Conservation (phyloP, 2,888 invertebrate species). For the Cordylochernes scorpioides region DNA sequence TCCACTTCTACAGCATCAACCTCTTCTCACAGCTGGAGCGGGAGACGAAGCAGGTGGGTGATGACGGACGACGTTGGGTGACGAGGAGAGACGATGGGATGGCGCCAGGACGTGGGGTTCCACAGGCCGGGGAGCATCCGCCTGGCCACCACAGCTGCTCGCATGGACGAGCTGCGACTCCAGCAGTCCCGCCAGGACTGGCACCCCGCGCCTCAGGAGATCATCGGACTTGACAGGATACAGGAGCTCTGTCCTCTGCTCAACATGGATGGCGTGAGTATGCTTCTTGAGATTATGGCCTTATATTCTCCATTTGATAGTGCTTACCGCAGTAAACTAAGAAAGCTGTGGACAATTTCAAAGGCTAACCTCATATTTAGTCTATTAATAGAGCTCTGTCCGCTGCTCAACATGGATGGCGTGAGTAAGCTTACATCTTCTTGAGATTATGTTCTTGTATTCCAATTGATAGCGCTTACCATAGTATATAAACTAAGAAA, state of each 20-base stretch:
- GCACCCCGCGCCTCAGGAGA: constrained; percentile 18
- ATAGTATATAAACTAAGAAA: too few relatives aligned
- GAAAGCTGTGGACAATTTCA: too few relatives aligned
- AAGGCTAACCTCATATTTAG: too few relatives aligned
- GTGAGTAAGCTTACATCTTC: too few relatives aligned
- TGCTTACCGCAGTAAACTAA: too few relatives aligned
- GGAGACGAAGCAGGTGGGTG: constrained; percentile 22
- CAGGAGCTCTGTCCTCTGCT: constrained; percentile 20
- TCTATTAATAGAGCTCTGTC: too few relatives aligned
- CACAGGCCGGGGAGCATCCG: constrained; percentile 23
- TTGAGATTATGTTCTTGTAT: too few relatives aligned
- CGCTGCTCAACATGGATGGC: too few relatives aligned
- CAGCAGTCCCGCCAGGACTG: constrained; percentile 23
- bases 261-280: constrained; percentile 19
- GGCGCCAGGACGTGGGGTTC: constrained; percentile 22
- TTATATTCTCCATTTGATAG: constrained; percentile 1
- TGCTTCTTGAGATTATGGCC: constrained; percentile 4
- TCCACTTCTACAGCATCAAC: constrained; percentile 22
- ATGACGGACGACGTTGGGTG: too few relatives aligned
- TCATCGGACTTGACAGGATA: constrained; percentile 21
- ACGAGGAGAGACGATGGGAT: too few relatives aligned
- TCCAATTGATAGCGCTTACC: too few relatives aligned
- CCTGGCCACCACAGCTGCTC: constrained; percentile 20
- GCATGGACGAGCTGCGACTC: constrained; percentile 23
- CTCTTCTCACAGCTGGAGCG: constrained; percentile 21